Percentiles rank a stretch among this genome's conserved stretches.
These are phyloP conservation scores for Sebastes alutus DNA, from an alignment of 2,797 vertebrate genomes.

Conservation along the genomic window DNA sequence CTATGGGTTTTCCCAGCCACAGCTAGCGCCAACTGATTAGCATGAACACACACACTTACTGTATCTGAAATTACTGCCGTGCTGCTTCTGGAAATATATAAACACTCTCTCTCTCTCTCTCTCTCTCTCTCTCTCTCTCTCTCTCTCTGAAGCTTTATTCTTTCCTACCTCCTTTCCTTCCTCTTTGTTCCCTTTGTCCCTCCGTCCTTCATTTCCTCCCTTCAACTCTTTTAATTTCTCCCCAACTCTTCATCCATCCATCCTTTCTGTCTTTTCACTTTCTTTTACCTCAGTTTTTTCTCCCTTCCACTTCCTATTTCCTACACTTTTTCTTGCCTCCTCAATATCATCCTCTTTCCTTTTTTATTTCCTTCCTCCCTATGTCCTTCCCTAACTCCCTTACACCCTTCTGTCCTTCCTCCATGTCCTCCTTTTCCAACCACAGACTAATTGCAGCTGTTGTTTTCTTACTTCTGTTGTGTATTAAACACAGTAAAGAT, in stretches of 20 bases:
- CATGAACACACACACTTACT: conserved; percentile 9
- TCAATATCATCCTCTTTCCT: neutral
- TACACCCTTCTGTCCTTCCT: neutral
- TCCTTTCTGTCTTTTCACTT: neutral
- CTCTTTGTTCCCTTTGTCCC: neutral
- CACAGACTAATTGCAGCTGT: conserved; percentile 68
- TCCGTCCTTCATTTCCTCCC: neutral
- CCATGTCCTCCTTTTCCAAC: neutral
- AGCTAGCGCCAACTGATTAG: conserved; percentile 24
- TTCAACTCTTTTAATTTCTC: neutral
- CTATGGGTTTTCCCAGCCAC: conserved; percentile 15
- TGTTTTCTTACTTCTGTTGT: conserved; percentile 50
- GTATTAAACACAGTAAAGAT: conserved; percentile 25
- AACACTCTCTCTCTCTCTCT: neutral
- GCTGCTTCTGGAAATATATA: neutral
- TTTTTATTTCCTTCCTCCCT: neutral
- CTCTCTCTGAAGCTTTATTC: neutral
- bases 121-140: neutral
- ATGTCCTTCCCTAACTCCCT: fast-evolving
- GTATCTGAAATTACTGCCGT: neutral
- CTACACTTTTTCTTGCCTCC: too few species aligned
- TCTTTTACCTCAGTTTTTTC: neutral
- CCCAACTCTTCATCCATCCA: neutral
- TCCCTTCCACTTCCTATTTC: neutral
- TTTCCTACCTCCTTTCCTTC: neutral